These are phyloP conservation scores for Cervus canadensis DNA, from an alignment of 2,113 vertebrate genomes.

Conservation along the genomic window DNA sequence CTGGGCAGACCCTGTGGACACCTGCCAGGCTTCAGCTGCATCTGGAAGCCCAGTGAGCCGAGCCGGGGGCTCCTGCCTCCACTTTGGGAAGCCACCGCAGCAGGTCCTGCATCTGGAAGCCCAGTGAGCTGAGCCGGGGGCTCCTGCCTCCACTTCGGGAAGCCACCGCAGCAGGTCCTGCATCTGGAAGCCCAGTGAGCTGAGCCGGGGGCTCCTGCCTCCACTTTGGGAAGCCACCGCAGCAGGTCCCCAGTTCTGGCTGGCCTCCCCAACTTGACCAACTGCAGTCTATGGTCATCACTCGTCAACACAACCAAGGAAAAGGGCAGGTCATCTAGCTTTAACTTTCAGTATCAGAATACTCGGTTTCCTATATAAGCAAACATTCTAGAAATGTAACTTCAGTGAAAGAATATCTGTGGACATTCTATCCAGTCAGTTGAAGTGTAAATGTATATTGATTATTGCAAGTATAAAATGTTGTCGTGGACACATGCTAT, in stretches of 20 bases:
- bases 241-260: neutral
- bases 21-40: fast-evolving
- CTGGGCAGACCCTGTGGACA: neutral
- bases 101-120: neutral
- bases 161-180: too few species aligned
- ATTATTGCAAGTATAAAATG: neutral
- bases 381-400: neutral
- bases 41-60: neutral
- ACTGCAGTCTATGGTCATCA: neutral
- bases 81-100: too few species aligned
- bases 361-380: neutral
- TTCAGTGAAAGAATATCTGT: neutral
- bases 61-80: neutral
- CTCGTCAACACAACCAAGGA: neutral
- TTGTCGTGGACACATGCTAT: neutral
- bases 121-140: too few species aligned
- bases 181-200: neutral
- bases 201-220: neutral
- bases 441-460: neutral
- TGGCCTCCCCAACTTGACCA: neutral
- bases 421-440: neutral
- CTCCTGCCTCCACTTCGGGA: too few species aligned
- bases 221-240: neutral
- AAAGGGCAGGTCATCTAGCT: neutral
- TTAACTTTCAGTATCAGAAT: neutral